A percentile compares a stretch with the other conserved stretches of the same genome.
phyloP scores from a whole-genome alignment of 2,797 vertebrate species.

The Eurystomus glaucurus region DNA sequence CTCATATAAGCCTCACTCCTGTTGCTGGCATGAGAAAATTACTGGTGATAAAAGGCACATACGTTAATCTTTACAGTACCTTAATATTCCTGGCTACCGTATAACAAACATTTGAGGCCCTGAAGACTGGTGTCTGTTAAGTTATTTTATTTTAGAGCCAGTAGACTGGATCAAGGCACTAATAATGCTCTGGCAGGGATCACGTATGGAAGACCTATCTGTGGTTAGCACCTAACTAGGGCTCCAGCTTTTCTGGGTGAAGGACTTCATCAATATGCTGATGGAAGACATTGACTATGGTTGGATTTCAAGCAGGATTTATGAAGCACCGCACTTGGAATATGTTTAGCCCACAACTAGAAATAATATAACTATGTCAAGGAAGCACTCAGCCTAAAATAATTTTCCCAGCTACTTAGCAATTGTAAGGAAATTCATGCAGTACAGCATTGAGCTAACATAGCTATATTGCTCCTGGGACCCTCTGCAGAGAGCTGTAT shows the following conservation, averaged over 20 bases:
- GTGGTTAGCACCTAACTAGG: background rate
- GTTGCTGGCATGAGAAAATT: background rate
- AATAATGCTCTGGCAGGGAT: accelerated
- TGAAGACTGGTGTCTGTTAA: background rate
- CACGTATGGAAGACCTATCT: background rate
- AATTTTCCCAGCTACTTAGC: background rate
- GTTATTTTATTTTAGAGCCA: background rate
- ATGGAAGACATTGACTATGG: background rate
- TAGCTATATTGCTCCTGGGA: background rate
- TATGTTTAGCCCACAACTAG: background rate
- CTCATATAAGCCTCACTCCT: background rate
- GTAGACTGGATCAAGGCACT: background rate
- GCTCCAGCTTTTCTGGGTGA: background rate
- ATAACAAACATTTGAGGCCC: background rate
- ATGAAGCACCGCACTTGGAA: background rate
- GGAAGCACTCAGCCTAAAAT: background rate
- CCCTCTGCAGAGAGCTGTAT: background rate
- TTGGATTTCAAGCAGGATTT: background rate
- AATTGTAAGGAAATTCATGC: background rate
- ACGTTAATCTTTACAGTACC: background rate
- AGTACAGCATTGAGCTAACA: background rate
- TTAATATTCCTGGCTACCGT: background rate
- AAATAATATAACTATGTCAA: background rate
- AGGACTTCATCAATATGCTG: background rate
- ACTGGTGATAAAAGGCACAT: background rate